A percentile compares a stretch with the other conserved stretches of the same genome.
Evolutionary conservation across 1,140 invertebrate species (phyloP).

Genomic region (Gerris buenoi): DNA sequence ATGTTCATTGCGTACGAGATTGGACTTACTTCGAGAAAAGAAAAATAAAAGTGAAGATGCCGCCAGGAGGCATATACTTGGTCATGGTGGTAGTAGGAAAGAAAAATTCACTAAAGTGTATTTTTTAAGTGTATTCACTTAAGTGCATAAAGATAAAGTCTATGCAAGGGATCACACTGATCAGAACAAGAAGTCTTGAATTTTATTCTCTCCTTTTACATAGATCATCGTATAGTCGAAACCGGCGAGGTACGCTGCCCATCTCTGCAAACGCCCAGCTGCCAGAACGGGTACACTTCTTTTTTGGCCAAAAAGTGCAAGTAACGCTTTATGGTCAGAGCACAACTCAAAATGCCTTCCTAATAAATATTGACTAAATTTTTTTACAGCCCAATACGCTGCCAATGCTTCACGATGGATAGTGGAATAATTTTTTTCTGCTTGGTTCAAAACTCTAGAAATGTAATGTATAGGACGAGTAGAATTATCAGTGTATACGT

Average conservation of each 20-base stretch:
- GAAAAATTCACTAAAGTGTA: no score
- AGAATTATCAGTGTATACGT: conserved; percentile 22
- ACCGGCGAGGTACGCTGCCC: conserved; percentile 9
- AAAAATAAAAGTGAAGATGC: neutral
- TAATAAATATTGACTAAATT: conserved; percentile 8
- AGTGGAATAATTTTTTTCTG: conserved; percentile 35
- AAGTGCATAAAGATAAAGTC: no score
- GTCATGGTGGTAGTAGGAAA: neutral
- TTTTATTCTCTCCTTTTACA: conserved; percentile 3
- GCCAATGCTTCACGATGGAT: conserved; percentile 39
- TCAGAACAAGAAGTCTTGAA: no score
- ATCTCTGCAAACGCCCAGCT: conserved; percentile 14
- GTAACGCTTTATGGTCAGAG: neutral
- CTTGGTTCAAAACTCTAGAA: conserved; percentile 28
- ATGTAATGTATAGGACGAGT: conserved; percentile 27
- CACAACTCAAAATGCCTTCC: neutral
- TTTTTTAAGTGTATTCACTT: no score
- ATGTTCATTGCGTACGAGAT: neutral
- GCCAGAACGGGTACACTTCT: conserved; percentile 11
- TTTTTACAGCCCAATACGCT: conserved; percentile 29
- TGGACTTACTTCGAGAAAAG: neutral
- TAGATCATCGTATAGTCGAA: conserved; percentile 13
- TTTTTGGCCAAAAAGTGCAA: neutral
- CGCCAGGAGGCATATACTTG: neutral
- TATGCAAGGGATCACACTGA: no score